These are phyloP conservation scores for Rhynchotus rufescens DNA, from an alignment of 2,797 vertebrate species.

Conservation along the genomic window DNA sequence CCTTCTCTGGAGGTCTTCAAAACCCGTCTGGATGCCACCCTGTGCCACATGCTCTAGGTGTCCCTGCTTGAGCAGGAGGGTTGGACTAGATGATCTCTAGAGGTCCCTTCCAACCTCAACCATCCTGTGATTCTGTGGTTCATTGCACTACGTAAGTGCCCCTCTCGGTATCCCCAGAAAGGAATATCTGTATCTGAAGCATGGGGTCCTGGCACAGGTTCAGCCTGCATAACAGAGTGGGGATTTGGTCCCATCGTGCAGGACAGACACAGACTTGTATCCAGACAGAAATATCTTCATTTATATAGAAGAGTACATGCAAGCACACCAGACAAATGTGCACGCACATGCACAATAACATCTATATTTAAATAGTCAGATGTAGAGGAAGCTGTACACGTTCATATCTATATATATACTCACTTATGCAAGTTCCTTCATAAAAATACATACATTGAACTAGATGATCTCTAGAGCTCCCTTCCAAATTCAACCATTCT, in stretches of 20 bases:
- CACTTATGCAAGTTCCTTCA: neutral
- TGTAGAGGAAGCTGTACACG: neutral
- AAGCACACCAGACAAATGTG: accelerated
- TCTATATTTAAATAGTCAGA: neutral
- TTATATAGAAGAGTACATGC: accelerated
- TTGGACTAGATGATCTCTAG: no score
- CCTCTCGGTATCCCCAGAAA: neutral
- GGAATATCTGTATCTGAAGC: neutral
- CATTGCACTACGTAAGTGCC: neutral
- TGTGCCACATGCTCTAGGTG: no score
- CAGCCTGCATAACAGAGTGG: accelerated
- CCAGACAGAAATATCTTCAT: neutral
- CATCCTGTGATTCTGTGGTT: neutral
- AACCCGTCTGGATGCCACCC: no score
- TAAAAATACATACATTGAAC: neutral
- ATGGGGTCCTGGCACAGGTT: accelerated
- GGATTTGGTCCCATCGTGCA: neutral
- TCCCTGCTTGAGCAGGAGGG: no score
- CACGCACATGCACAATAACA: accelerated
- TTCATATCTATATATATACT: accelerated
- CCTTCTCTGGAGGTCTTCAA: no score
- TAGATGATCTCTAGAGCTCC: no score
- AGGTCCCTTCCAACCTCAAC: no score
- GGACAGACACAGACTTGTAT: neutral
- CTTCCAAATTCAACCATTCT: no score